Percentiles rank a stretch among this genome's conserved stretches.
These are phyloP conservation scores for Drosophila truncata DNA, from an alignment of 1,140 invertebrate species.

Conservation along the genomic window DNA sequence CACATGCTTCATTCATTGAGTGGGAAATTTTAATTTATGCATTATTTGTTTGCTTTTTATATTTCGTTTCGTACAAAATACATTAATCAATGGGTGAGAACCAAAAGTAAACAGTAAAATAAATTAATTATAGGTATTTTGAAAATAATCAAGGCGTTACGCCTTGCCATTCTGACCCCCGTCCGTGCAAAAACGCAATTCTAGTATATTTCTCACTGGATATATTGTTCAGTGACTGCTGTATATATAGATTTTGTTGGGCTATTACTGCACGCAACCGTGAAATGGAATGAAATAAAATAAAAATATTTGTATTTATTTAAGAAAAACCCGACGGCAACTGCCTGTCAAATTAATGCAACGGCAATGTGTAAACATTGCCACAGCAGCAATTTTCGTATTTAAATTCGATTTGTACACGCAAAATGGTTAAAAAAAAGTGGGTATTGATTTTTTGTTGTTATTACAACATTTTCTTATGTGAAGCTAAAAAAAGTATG, in stretches of 20 bases:
- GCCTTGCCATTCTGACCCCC: constrained; percentile 5
- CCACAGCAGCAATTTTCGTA: not conserved
- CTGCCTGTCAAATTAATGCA: constrained; percentile 33
- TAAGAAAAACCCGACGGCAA: constrained; percentile 24
- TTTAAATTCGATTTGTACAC: not conserved
- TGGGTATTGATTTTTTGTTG: not conserved
- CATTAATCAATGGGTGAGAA: constrained; percentile 61
- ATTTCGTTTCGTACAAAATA: constrained; percentile 29
- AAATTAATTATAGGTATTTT: constrained; percentile 68
- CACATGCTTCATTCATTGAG: constrained; percentile 38
- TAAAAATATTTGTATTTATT: constrained; percentile 35
- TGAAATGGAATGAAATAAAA: constrained; percentile 32
- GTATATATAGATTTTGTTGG: constrained; percentile 20
- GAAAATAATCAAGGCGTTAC: constrained; percentile 56
- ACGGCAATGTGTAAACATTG: constrained; percentile 4
- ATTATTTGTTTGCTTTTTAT: constrained; percentile 59
- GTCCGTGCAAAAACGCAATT: constrained; percentile 19
- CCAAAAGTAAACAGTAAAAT: constrained; percentile 44
- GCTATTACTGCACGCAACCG: constrained; percentile 42
- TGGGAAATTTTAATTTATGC: constrained; percentile 61
- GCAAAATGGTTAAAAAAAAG: not conserved
- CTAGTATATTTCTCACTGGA: constrained; percentile 20
- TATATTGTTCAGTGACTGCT: constrained; percentile 19
- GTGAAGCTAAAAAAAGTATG: not conserved
- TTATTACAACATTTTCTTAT: not conserved